These are phyloP conservation scores for Morpho achilles DNA, from an alignment of 2,888 invertebrate genomes.

Conservation along the genomic window DNA sequence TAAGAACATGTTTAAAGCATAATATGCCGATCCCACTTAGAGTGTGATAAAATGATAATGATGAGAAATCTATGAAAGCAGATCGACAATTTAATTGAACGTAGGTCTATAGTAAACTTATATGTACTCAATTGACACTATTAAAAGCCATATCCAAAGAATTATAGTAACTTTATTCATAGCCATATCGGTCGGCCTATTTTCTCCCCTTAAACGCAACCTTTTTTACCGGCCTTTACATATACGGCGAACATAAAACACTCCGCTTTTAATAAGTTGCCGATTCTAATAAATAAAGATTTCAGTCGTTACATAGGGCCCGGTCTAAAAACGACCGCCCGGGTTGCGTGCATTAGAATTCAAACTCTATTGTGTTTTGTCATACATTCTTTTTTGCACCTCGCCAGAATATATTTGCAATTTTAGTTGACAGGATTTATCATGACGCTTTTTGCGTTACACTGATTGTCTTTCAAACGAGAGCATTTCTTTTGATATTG, in stretches of 20 bases:
- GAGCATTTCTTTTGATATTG: constrained; percentile 27
- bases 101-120: too few species aligned
- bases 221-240: constrained; percentile 19
- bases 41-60: too few species aligned
- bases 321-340: constrained; percentile 73
- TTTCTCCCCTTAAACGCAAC: constrained; percentile 10
- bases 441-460: constrained; percentile 36
- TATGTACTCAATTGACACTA: too few species aligned
- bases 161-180: too few species aligned
- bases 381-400: constrained; percentile 77
- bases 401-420: constrained; percentile 63
- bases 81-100: too few species aligned
- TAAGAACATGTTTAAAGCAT: too few species aligned
- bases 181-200: constrained; percentile 2
- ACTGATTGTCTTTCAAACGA: constrained; percentile 32
- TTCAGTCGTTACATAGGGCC: constrained; percentile 57
- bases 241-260: constrained; percentile 60
- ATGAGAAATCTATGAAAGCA: too few species aligned
- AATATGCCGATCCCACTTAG: too few species aligned
- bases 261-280: constrained; percentile 64
- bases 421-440: constrained; percentile 46
- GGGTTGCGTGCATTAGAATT: constrained; percentile 66
- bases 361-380: constrained; percentile 70
- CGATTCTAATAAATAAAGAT: constrained; percentile 78
- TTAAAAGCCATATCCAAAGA: too few species aligned